Base-by-base conservation (phyloP, 2,888 invertebrate species). In the Pammene fasciana region DNA sequence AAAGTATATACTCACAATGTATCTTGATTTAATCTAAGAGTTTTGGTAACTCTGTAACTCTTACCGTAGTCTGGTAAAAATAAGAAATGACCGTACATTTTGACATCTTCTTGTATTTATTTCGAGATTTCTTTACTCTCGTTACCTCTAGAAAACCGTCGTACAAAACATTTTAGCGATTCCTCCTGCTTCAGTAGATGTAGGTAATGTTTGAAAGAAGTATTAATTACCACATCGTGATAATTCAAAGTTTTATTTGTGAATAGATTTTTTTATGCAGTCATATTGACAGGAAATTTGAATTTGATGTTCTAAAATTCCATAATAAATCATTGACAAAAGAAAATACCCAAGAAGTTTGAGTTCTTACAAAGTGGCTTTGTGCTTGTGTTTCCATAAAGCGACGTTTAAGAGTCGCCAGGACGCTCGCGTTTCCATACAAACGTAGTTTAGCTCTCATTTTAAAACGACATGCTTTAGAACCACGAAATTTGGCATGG, bases 71-170 rank as follows among this genome's bases (percentile, higher is more conserved):
- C 38, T 7, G 38, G 9, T 9, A 11, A 43, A 4, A 43, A 43
- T 43, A 11, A 43, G 11, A 1, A 43, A 10, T 38, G 10, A 38
- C 38, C 55, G 38, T 38, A 16, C 6, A 59, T 43, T 57, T 18
- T 57, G 57, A 56, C 14, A n/a, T 38, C 6, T 14, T 18, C 16
- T 18, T 43, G 26, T 26, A 26, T 59, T 59, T 59, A n/a, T 43
- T 38, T 38, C 3, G 26, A 26, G 26, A 26, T 26, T 26, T 26
- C 4, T 26, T n/a, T n/a, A n/a, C n/a, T 26, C 26, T 26, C 26
- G 26, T 26, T 26, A 26, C 4, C 26, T 3, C 26, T 1, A 26
- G 26, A 26, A 26, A 26, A 26, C 4, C 26, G 26, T 18, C 13
- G 13, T 50, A 13, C 36, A 11, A 41, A 18, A 10, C 56, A 57